Percentiles rank a stretch among this genome's conserved stretches.
Evolutionary conservation across 2,888 invertebrate species (phyloP).

Genomic region (Cryptocheilus praepositus): DNA sequence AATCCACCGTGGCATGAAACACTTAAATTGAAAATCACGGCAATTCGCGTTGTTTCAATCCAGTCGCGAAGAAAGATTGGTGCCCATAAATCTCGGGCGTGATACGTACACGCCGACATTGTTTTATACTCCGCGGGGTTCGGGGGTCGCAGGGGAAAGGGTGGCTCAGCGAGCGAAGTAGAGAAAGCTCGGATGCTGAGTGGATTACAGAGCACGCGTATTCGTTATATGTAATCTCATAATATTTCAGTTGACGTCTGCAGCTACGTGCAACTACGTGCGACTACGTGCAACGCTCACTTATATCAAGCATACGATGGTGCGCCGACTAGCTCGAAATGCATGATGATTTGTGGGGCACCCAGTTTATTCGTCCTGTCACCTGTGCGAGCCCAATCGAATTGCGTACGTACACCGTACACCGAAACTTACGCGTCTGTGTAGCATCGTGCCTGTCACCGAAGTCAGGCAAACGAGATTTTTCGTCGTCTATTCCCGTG

Average conservation of each 20-base stretch:
- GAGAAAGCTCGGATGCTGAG: slow-evolving; percentile 39
- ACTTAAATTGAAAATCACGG: slow-evolving; percentile 52
- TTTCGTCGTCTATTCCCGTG: no score
- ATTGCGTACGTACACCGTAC: no score
- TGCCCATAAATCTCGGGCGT: slow-evolving; percentile 46
- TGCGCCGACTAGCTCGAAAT: slow-evolving; percentile 40
- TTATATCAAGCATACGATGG: slow-evolving; percentile 12
- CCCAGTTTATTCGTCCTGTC: slow-evolving; percentile 38
- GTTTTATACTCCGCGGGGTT: slow-evolving; percentile 23
- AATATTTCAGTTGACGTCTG: slow-evolving; percentile 57
- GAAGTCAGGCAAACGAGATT: no score
- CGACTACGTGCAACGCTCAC: neutral
- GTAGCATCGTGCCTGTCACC: neutral
- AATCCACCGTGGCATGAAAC: slow-evolving; percentile 8
- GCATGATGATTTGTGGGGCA: slow-evolving; percentile 47
- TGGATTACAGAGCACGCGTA: slow-evolving; percentile 49
- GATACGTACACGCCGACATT: slow-evolving; percentile 34
- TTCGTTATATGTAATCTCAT: slow-evolving; percentile 58
- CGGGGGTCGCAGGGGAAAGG: neutral
- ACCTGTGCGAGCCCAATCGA: slow-evolving; percentile 45
- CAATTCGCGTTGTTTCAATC: slow-evolving; percentile 47
- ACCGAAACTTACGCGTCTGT: neutral
- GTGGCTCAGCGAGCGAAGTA: slow-evolving; percentile 7
- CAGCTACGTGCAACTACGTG: slow-evolving; percentile 27
- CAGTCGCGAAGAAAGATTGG: slow-evolving; percentile 38